phyloP scores from a whole-genome alignment of 2,113 vertebrate genomes.

The Cettia cetti region DNA sequence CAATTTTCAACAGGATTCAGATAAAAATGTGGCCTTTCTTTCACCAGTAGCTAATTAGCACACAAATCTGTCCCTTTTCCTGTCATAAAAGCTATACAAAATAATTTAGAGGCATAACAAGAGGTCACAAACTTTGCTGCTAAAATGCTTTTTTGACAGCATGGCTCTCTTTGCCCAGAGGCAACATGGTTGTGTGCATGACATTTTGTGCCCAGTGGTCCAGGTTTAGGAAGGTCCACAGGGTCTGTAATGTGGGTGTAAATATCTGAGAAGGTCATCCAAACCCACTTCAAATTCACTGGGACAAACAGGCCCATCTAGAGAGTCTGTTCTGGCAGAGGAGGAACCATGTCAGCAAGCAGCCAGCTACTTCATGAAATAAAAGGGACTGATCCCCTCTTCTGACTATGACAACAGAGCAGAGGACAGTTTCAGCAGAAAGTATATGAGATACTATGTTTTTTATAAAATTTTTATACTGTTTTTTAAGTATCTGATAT shows the following conservation, averaged over 20 bases:
- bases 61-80: background rate
- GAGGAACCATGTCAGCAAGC: background rate
- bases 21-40: background rate
- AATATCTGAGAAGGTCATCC: background rate
- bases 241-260: background rate
- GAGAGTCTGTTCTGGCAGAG: background rate
- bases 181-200: rapidly evolving
- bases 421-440: background rate
- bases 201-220: background rate
- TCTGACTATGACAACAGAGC: background rate
- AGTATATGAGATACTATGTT: background rate
- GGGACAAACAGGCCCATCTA: background rate
- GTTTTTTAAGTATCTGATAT: background rate
- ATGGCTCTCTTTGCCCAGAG: background rate
- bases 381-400: background rate
- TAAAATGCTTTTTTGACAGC: background rate
- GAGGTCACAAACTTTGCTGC: background rate
- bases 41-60: background rate
- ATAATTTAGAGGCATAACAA: background rate
- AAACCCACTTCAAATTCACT: background rate
- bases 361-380: background rate
- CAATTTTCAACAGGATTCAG: background rate
- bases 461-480: background rate
- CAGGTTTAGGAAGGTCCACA: background rate
- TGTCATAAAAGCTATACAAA: background rate